Conservation (phyloP, 2,113 vertebrate genomes). For the Crocuta crocuta region DNA sequence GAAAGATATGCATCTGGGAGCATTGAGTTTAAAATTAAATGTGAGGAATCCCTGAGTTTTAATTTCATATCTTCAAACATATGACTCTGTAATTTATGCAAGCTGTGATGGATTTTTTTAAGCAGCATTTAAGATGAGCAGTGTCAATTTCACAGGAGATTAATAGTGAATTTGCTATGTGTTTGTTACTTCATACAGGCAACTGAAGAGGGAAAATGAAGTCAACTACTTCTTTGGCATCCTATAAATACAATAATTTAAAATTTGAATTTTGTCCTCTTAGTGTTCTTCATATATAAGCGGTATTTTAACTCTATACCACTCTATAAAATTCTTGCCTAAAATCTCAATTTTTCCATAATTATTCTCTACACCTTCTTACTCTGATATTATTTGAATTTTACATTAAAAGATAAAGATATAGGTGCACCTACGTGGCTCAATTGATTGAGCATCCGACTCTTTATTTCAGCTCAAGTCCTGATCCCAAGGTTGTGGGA, state of each 20-base stretch:
- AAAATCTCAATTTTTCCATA: neutral
- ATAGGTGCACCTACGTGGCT: no score
- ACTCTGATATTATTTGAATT: neutral
- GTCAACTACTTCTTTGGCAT: constrained; percentile 7
- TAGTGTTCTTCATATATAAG: neutral
- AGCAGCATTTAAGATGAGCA: constrained; percentile 61
- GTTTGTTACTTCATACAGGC: constrained; percentile 54
- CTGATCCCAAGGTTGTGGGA: no score
- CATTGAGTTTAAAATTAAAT: constrained; percentile 79
- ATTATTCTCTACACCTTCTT: neutral
- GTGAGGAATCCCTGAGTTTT: constrained; percentile 72
- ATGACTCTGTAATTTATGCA: constrained; percentile 72
- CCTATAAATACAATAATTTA: neutral
- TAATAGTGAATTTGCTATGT: constrained; percentile 51
- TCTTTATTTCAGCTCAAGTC: no score
- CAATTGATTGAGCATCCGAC: no score
- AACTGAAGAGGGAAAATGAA: constrained; percentile 56
- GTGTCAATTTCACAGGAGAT: constrained; percentile 65
- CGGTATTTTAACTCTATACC: neutral
- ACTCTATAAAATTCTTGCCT: neutral
- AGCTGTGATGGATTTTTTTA: constrained; percentile 58
- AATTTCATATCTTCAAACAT: constrained; percentile 73
- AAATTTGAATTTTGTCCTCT: neutral
- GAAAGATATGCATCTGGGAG: constrained; percentile 75
- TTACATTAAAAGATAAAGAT: neutral